These are phyloP conservation scores for Pterocles burchelli DNA, from an alignment of 2,113 vertebrate species.

Conservation along the genomic window DNA sequence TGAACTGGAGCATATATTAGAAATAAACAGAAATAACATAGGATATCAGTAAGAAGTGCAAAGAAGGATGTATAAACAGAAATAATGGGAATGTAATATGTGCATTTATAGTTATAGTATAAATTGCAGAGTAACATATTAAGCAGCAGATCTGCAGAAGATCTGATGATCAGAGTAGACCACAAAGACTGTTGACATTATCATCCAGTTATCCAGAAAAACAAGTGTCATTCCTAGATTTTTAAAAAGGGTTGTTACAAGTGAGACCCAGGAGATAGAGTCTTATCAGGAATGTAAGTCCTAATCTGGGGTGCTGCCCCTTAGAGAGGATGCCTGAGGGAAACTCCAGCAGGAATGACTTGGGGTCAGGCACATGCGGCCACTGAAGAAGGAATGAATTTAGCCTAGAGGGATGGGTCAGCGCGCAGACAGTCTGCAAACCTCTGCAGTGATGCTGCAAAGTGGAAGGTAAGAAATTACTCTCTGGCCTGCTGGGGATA, in stretches of 20 bases:
- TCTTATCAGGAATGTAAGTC: neutral
- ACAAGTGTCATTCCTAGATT: fast-evolving
- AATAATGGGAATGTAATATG: neutral
- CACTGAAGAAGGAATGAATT: neutral
- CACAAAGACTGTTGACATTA: neutral
- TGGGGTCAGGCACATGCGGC: neutral
- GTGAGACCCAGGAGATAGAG: neutral
- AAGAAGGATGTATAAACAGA: neutral
- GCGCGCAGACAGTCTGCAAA: neutral
- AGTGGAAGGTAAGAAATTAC: neutral
- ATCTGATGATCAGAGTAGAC: neutral
- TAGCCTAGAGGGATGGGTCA: neutral
- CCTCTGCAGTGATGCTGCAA: neutral
- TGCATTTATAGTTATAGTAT: neutral
- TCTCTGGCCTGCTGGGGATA: neutral
- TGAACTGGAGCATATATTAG: neutral
- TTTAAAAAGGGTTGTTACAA: neutral
- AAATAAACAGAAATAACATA: neutral
- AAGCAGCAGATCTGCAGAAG: neutral
- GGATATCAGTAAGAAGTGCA: neutral
- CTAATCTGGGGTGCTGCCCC: neutral
- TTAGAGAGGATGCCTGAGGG: neutral
- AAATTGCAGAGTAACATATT: neutral
- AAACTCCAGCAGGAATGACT: neutral
- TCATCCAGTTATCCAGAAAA: neutral